phyloP scores from a whole-genome alignment of 2,797 vertebrate genomes.

The Harpagifer antarcticus region DNA sequence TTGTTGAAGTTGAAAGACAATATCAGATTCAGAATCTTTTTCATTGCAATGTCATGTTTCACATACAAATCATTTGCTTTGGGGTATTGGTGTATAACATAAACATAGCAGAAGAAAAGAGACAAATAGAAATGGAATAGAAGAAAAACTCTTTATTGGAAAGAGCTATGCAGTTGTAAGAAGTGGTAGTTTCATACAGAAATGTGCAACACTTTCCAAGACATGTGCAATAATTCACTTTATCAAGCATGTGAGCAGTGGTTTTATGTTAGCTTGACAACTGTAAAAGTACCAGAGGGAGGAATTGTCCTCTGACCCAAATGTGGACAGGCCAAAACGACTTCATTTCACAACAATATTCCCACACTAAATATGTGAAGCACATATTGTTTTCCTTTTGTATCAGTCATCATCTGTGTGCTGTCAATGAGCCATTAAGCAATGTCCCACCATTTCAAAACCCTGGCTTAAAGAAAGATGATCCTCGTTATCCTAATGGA shows the following conservation, averaged over 20 bases:
- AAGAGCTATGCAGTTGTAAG: too few relatives aligned
- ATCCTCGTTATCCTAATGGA: constrained; percentile 20
- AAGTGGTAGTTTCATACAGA: too few relatives aligned
- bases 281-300: background rate
- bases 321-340: constrained; percentile 17
- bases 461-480: constrained; percentile 20
- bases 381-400: background rate
- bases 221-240: too few relatives aligned
- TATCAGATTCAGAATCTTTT: too few relatives aligned
- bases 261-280: constrained; percentile 26
- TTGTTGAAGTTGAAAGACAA: background rate
- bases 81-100: too few relatives aligned
- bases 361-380: constrained; percentile 30
- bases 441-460: background rate
- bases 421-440: constrained; percentile 15
- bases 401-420: background rate
- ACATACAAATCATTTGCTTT: too few relatives aligned
- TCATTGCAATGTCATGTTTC: too few relatives aligned
- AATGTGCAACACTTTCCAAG: too few relatives aligned
- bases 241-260: background rate
- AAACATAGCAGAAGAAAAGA: too few relatives aligned
- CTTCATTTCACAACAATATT: constrained; percentile 40
- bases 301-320: constrained; percentile 29
- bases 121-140: too few relatives aligned
- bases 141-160: too few relatives aligned